These are phyloP conservation scores for Rhinichthys osculus DNA, from an alignment of 2,797 vertebrate species.

Conservation along the genomic window DNA sequence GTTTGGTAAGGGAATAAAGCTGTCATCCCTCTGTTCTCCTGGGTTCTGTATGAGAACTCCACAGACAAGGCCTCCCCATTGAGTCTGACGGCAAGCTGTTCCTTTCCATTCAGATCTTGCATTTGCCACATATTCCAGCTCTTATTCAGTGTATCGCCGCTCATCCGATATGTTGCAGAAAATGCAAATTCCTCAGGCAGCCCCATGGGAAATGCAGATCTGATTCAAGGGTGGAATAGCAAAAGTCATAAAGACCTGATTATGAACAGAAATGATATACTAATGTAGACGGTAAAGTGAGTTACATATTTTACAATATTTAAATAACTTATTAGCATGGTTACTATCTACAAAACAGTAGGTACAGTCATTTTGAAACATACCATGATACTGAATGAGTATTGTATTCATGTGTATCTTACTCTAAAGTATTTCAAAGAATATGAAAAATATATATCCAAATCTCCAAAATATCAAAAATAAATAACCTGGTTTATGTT, in stretches of 20 bases:
- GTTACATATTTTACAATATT: constrained; percentile 7
- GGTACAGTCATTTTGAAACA: neutral
- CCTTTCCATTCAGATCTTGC: constrained; percentile 81
- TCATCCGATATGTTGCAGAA: constrained; percentile 86
- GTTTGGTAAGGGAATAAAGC: constrained; percentile 78
- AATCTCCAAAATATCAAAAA: neutral
- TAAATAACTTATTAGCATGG: neutral
- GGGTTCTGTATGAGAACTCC: constrained; percentile 83
- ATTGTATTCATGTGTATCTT: neutral
- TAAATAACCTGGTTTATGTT: neutral
- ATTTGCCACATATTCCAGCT: constrained; percentile 92
- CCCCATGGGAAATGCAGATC: constrained; percentile 84
- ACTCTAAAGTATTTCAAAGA: neutral
- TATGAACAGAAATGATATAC: neutral
- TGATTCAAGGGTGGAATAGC: constrained; percentile 58
- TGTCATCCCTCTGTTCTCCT: constrained; percentile 73
- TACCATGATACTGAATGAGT: neutral
- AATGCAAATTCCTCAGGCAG: constrained; percentile 88
- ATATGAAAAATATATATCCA: neutral
- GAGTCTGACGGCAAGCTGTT: constrained; percentile 86
- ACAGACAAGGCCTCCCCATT: constrained; percentile 83
- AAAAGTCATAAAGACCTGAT: constrained; percentile 1
- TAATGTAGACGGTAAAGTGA: neutral
- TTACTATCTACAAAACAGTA: neutral
- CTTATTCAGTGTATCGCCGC: constrained; percentile 79